These are phyloP conservation scores for Cydia splendana DNA, from an alignment of 1,140 invertebrate species.

Conservation along the genomic window DNA sequence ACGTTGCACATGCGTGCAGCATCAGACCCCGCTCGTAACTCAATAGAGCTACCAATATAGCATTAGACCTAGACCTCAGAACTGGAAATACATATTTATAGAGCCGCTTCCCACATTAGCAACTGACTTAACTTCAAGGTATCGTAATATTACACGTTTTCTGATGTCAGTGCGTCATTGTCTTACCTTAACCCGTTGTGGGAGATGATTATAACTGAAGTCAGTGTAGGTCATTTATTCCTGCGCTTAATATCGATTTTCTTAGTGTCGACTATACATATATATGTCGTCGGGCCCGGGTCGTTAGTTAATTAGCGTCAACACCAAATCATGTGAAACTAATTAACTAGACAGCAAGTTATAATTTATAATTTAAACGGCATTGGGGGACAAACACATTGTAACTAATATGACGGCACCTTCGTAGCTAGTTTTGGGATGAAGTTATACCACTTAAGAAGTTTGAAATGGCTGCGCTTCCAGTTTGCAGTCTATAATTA, in stretches of 20 bases:
- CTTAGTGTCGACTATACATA: too few species aligned
- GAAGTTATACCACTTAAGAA: background rate
- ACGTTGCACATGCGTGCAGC: conserved; percentile 14
- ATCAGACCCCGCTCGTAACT: conserved; percentile 12
- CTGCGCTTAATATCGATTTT: too few species aligned
- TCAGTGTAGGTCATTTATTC: too few species aligned
- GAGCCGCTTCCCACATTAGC: conserved; percentile 2
- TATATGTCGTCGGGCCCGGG: background rate
- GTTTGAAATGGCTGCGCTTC: background rate
- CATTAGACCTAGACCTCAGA: conserved; percentile 25
- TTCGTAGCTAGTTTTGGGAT: background rate
- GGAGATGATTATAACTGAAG: background rate
- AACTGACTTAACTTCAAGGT: conserved; percentile 10
- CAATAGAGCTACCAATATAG: background rate
- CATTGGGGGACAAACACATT: background rate
- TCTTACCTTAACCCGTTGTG: conserved; percentile 2
- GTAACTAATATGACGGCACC: background rate
- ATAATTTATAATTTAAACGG: conserved; percentile 4
- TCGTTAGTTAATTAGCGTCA: background rate
- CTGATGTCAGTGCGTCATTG: conserved; percentile 38
- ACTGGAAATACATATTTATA: background rate
- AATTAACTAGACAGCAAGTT: background rate
- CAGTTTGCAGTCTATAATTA: background rate
- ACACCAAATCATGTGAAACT: background rate
- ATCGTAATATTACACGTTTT: conserved; percentile 36